Base-by-base conservation (phyloP, 2,888 invertebrate species). In the Nudaria mundana region DNA sequence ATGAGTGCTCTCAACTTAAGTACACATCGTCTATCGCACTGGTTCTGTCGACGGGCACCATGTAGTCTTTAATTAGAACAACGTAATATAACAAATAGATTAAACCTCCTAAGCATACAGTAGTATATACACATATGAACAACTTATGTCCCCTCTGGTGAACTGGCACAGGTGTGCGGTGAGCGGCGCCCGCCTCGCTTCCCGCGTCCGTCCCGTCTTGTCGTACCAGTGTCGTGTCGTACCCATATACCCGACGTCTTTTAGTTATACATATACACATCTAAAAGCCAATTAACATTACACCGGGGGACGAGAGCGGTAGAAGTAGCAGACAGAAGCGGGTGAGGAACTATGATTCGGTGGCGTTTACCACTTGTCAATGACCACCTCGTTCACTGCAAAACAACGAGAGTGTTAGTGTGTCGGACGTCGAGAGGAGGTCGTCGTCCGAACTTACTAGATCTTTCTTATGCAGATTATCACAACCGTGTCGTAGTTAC, bases 351-450 rank as follows among this genome's bases (percentile, higher is more conserved):
- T 83, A 81, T 75, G 81, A 71, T 68, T 69, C 74, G 76, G 82
- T 86, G 85, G 84, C 73, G 81, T 78, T 88, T 91, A 90, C 93
- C 92, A 93, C 90, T 91, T 93, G 91, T 92, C 91, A 89, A 91
- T 76, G 88, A 93, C 93, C 86, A 82, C 87, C 78, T 93, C 93
- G 89, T 92, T 91, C 91, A 90, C 93, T 93, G 92, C 77, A 92
- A 92, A 89, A 89, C 75, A 88, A 86, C 76, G 80, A 63, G 71
- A 81, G 73, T 61, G 81, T 85, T 87, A 85, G 79, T 77, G 74
- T 68, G 46, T 66, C 60, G 66, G 60, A 63, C 75, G 76, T 59
- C 76, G 76, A 66, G 69, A 79, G 78, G 69, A 63, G 69, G 71
- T 66, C 63, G 76, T 76, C 76, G 75, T 72, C 78, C 78, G 76